phyloP scores from a whole-genome alignment of 2,797 vertebrate genomes.

The Liasis olivaceus region DNA sequence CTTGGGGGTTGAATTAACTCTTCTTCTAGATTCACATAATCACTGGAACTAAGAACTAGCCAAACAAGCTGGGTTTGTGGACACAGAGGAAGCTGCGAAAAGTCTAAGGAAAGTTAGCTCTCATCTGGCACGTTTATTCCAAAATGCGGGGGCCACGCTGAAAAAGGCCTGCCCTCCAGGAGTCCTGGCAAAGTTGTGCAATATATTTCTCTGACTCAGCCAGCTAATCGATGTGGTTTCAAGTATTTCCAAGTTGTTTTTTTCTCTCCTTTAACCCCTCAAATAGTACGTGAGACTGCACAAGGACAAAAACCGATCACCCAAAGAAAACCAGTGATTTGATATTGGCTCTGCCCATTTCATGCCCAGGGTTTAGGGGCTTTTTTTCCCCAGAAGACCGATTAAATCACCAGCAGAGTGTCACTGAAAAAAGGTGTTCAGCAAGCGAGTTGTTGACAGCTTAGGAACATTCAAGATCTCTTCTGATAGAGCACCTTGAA shows the following conservation, averaged over 20 bases:
- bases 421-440: too few relatives aligned
- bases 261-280: not conserved
- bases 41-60: not conserved
- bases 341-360: not conserved
- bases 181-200: not conserved
- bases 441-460: too few relatives aligned
- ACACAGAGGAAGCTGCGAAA: not conserved
- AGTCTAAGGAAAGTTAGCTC: not conserved
- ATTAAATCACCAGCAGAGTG: too few relatives aligned
- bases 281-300: not conserved
- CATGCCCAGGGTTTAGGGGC: not conserved
- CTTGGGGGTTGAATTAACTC: too few relatives aligned
- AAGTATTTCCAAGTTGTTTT: not conserved
- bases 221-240: not conserved
- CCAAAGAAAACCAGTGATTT: not conserved
- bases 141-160: fast-evolving
- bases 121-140: not conserved
- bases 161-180: not conserved
- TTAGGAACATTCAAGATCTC: too few relatives aligned
- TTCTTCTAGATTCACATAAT: not conserved
- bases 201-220: not conserved
- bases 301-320: not conserved
- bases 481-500: too few relatives aligned
- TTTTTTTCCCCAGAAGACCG: not conserved
- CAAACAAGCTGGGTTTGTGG: not conserved